Evolutionary conservation across 2,888 invertebrate species (phyloP).

Genomic region (Microctonus aethiopoides): DNA sequence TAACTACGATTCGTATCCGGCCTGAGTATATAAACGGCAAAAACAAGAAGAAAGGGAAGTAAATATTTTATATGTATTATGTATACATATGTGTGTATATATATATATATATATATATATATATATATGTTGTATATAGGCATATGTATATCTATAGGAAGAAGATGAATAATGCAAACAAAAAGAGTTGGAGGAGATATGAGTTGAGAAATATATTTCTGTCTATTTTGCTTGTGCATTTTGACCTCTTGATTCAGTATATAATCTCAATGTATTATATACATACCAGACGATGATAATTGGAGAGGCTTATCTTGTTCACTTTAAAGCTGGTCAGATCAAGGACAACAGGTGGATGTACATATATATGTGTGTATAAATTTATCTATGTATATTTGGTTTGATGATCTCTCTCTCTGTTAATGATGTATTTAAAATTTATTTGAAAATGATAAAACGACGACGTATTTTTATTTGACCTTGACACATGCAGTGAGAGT

Average conservation of each 20-base stretch:
- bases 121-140: too few relatives aligned
- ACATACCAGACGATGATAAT: not conserved
- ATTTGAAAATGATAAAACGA: not conserved
- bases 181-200: not conserved
- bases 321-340: slow-evolving; percentile 17
- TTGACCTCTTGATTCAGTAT: not conserved
- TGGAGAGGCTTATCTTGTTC: not conserved
- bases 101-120: too few relatives aligned
- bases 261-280: not conserved
- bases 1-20: slow-evolving; percentile 57
- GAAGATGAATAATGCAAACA: slow-evolving; percentile 21
- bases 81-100: too few relatives aligned
- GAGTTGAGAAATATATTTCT: not conserved
- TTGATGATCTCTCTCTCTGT: not conserved
- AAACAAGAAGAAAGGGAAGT: slow-evolving; percentile 30
- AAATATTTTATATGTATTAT: not conserved
- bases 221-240: not conserved
- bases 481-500: not conserved
- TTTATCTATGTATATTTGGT: not conserved
- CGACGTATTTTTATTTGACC: not conserved
- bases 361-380: not conserved
- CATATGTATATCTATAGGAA: too few relatives aligned
- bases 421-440: not conserved
- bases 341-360: slow-evolving; percentile 29
- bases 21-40: slow-evolving; percentile 28